Percentiles rank a stretch among this genome's conserved stretches.
phyloP scores from a whole-genome alignment of 64 coral and sea anemone genomes.

The Catalaphyllia jardinei region DNA sequence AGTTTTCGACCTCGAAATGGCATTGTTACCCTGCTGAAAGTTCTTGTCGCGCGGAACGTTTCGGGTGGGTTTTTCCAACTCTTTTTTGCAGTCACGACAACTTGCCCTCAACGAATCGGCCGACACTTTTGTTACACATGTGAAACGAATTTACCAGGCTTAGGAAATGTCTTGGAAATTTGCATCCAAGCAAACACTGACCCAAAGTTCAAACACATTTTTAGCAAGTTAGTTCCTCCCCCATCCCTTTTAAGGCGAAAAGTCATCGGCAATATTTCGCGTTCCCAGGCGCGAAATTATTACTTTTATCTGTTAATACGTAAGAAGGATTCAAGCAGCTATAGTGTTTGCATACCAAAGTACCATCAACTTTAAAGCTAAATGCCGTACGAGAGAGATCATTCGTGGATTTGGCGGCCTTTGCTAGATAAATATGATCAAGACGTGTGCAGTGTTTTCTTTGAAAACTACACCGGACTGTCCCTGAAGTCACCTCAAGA shows the following conservation, averaged over 20 bases:
- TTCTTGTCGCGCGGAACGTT: background rate
- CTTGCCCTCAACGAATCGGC: background rate
- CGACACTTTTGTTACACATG: background rate
- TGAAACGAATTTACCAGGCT: slow-evolving; percentile 15
- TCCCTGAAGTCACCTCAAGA: background rate
- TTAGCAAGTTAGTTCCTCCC: background rate
- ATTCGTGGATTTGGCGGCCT: slow-evolving; percentile 26
- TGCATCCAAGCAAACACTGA: slow-evolving; percentile 27
- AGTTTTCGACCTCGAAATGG: background rate
- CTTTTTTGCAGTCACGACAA: background rate
- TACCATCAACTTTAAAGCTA: background rate
- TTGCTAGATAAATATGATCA: slow-evolving; percentile 9
- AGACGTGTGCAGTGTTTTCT: slow-evolving; percentile 5
- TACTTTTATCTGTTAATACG: background rate
- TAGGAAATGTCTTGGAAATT: slow-evolving; percentile 29
- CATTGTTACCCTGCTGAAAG: background rate
- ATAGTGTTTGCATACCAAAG: background rate
- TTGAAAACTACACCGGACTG: slow-evolving; percentile 2
- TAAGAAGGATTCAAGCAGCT: background rate
- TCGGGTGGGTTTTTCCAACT: background rate
- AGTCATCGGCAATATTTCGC: background rate
- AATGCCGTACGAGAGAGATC: background rate
- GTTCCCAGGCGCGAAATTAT: background rate
- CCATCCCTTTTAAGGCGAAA: background rate
- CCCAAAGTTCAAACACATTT: slow-evolving; percentile 34